Conservation (phyloP, 2,888 invertebrate species). For the Rutpela maculata region DNA sequence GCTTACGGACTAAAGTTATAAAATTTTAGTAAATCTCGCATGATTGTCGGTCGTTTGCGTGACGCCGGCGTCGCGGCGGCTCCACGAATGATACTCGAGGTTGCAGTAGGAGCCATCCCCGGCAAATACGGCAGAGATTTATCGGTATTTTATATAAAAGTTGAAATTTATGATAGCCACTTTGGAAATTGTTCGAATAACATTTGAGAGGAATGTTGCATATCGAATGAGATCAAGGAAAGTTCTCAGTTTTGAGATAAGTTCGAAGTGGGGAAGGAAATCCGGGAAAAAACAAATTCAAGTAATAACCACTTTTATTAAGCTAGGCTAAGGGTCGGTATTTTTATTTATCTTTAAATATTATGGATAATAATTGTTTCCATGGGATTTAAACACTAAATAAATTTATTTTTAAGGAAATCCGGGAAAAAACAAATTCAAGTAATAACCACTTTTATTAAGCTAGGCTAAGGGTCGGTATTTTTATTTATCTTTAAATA, state of each 20-base stretch:
- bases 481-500: too few species aligned
- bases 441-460: not conserved
- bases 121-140: conserved; percentile 22
- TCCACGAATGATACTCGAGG: conserved; percentile 29
- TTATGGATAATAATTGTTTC: too few species aligned
- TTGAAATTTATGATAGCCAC: conserved; percentile 28
- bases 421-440: not conserved
- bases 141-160: conserved; percentile 25
- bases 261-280: not conserved
- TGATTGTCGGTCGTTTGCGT: conserved; percentile 28
- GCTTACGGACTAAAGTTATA: conserved; percentile 16
- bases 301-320: not conserved
- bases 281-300: not conserved
- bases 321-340: too few species aligned
- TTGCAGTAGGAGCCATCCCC: conserved; percentile 36
- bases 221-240: not conserved
- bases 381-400: too few species aligned
- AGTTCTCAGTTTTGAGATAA: not conserved
- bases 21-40: conserved; percentile 30
- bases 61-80: conserved; percentile 31
- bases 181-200: conserved; percentile 32
- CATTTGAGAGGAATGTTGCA: conserved; percentile 9
- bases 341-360: too few species aligned
- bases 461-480: too few species aligned
- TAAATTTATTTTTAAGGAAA: not conserved